Evolutionary conservation across 2,113 vertebrate genomes (phyloP).

Genomic region (Dipodomys stephensi): DNA sequence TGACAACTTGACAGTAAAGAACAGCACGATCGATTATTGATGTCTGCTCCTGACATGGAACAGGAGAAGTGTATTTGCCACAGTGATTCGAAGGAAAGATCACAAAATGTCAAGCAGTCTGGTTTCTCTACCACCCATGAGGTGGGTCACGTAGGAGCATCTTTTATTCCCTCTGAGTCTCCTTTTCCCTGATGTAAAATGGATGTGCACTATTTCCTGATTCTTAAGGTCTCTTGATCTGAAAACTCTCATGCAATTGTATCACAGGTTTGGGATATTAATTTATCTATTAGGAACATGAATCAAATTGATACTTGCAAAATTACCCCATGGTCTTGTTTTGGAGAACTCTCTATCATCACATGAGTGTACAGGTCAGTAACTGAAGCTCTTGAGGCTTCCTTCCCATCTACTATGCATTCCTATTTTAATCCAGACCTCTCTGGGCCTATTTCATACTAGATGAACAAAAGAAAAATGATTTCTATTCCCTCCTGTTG

Average conservation of each 20-base stretch:
- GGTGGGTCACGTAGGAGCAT: neutral
- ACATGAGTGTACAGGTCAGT: neutral
- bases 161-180: neutral
- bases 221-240: neutral
- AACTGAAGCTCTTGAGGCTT: neutral
- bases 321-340: neutral
- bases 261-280: conserved; percentile 17
- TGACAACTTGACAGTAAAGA: neutral
- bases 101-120: neutral
- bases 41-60: neutral
- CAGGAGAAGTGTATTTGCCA: neutral
- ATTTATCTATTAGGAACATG: neutral
- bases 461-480: conserved; percentile 14
- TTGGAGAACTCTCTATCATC: neutral
- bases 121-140: neutral
- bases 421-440: neutral
- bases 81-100: neutral
- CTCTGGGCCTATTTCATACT: conserved; percentile 44
- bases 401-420: neutral
- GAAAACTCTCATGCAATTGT: neutral
- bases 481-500: neutral
- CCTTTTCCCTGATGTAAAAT: neutral
- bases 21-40: neutral
- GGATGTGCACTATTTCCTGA: neutral
- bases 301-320: neutral